phyloP scores from a whole-genome alignment of 1,140 invertebrate species.

The Eufriesea mexicana region DNA sequence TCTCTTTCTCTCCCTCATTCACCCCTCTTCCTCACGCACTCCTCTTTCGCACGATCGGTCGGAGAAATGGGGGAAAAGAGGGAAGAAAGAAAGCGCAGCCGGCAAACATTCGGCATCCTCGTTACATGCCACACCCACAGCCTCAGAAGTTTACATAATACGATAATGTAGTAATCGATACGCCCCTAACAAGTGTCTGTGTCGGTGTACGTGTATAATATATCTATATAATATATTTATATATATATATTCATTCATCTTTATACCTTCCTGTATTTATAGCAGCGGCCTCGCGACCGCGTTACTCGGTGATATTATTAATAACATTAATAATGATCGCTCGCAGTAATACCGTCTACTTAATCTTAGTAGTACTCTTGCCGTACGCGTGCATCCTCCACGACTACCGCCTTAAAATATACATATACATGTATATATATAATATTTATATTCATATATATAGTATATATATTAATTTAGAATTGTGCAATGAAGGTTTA shows the following conservation, averaged over 20 bases:
- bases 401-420: constrained; percentile 55
- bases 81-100: constrained; percentile 45
- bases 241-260: constrained; percentile 34
- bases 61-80: constrained; percentile 10
- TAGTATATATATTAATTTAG: constrained; percentile 70
- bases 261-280: constrained; percentile 51
- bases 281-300: constrained; percentile 6
- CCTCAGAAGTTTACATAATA: constrained; percentile 71
- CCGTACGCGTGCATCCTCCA: neutral
- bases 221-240: constrained; percentile 44
- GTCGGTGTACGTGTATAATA: neutral
- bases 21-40: neutral
- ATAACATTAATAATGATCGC: constrained; percentile 46
- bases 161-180: constrained; percentile 54
- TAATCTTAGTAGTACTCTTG: constrained; percentile 56
- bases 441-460: constrained; percentile 44
- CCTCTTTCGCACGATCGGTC: constrained; percentile 36
- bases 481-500: constrained; percentile 76
- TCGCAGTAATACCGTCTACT: constrained; percentile 44
- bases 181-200: constrained; percentile 10
- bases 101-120: constrained; percentile 63
- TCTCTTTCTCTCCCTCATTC: constrained; percentile 19
- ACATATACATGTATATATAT: constrained; percentile 55
- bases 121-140: constrained; percentile 73
- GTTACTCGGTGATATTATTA: constrained; percentile 42